phyloP scores from a whole-genome alignment of 2,888 invertebrate genomes.

The Catocala sponsa region DNA sequence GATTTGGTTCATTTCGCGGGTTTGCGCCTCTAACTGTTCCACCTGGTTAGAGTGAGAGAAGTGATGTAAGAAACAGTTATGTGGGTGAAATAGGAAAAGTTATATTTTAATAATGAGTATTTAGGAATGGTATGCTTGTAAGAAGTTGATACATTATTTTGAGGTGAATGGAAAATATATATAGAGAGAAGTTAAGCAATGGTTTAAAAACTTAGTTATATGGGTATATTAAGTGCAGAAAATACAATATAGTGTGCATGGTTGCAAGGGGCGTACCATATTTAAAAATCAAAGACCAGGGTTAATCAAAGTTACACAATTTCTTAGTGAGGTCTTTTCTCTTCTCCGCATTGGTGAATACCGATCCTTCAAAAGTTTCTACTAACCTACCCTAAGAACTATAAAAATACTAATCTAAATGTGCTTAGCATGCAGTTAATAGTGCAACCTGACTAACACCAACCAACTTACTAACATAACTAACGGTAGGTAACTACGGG shows the following conservation, averaged over 20 bases:
- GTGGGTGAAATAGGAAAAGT: slow-evolving; percentile 12
- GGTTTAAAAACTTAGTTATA: too few relatives aligned
- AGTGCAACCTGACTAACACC: slow-evolving; percentile 10
- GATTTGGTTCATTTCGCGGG: slow-evolving; percentile 90
- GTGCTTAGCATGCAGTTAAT: slow-evolving; percentile 41
- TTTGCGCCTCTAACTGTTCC: slow-evolving; percentile 92
- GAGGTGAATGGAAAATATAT: too few relatives aligned
- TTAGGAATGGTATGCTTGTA: not conserved
- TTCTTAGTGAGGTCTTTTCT: too few relatives aligned
- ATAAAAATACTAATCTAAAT: not conserved
- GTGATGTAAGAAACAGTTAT: slow-evolving; percentile 19
- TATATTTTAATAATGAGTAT: not conserved
- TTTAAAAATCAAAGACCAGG: too few relatives aligned
- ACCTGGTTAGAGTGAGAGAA: slow-evolving; percentile 84
- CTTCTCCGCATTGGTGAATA: too few relatives aligned
- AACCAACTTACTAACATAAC: not conserved
- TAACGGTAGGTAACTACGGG: too few relatives aligned
- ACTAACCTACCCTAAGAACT: not conserved
- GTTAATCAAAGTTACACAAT: too few relatives aligned
- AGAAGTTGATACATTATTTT: too few relatives aligned
- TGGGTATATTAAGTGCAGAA: too few relatives aligned
- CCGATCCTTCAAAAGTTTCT: not conserved
- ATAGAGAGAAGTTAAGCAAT: too few relatives aligned
- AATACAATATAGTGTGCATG: too few relatives aligned
- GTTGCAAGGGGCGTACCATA: too few relatives aligned